Conservation (phyloP, 2,888 invertebrate genomes). For the Calephelis perditalis region DNA sequence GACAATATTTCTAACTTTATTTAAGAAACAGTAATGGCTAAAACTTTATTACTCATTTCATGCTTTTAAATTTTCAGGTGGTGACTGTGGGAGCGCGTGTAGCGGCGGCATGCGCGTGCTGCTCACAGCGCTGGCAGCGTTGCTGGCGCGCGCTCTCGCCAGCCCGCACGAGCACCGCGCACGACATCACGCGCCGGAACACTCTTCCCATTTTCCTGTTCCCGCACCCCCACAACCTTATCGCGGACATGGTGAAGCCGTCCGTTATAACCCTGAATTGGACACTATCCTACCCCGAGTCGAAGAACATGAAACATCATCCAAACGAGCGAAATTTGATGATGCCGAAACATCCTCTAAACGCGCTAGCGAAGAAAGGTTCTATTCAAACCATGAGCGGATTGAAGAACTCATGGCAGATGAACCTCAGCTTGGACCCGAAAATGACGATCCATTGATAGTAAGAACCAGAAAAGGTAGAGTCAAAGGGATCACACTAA, state of each 20-base stretch:
- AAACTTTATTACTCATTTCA: too few relatives aligned
- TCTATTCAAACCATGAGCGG: conserved; percentile 64
- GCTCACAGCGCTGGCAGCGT: conserved; percentile 69
- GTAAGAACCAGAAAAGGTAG: conserved; percentile 87
- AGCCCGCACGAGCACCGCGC: conserved; percentile 73
- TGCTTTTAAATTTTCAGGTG: conserved; percentile 48
- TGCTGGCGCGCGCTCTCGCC: conserved; percentile 67
- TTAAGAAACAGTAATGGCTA: too few relatives aligned
- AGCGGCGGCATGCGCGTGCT: conserved; percentile 73
- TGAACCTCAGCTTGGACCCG: conserved; percentile 64
- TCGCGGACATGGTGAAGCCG: conserved; percentile 75
- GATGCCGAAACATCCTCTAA: conserved; percentile 62
- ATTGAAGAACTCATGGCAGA: conserved; percentile 60
- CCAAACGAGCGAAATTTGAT: conserved; percentile 53
- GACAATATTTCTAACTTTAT: too few relatives aligned
- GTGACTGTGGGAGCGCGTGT: conserved; percentile 59
- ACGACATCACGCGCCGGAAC: conserved; percentile 70
- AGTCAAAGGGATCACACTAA: conserved; percentile 86
- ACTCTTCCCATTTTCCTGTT: conserved; percentile 56
- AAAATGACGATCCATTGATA: conserved; percentile 83
- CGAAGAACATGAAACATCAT: conserved; percentile 65
- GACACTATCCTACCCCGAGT: conserved; percentile 70
- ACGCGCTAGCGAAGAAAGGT: conserved; percentile 59
- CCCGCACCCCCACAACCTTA: conserved; percentile 66
- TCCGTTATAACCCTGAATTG: conserved; percentile 74